Evolutionary conservation across 2,888 invertebrate species (phyloP).

Genomic region (Apamea anceps): DNA sequence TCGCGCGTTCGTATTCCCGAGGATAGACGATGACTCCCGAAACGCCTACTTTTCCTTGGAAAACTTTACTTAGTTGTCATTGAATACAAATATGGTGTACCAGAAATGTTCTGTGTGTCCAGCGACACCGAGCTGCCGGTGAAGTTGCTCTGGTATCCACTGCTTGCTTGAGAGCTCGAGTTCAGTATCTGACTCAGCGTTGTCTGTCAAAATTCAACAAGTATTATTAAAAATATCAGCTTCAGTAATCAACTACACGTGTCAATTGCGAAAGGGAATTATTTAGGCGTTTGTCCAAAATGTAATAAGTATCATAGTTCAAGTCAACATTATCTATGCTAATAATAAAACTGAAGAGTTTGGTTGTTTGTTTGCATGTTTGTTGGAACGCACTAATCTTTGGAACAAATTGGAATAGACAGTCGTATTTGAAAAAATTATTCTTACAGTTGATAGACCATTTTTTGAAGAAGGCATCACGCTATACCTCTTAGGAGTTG

Average conservation of each 20-base stretch:
- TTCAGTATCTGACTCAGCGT: slow-evolving; percentile 83
- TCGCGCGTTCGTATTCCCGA: not conserved
- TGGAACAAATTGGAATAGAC: too few species aligned
- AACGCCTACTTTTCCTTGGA: not conserved
- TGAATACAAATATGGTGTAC: slow-evolving; percentile 67
- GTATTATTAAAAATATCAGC: not conserved
- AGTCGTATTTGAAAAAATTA: too few species aligned
- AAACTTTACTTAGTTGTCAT: not conserved
- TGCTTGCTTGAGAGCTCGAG: slow-evolving; percentile 86
- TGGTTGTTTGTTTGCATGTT: too few species aligned
- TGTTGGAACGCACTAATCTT: too few species aligned
- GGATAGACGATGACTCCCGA: not conserved
- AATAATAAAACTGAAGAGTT: too few species aligned
- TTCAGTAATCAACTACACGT: not conserved
- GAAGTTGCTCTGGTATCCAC: slow-evolving; percentile 90
- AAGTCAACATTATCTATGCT: too few species aligned
- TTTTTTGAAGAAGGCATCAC: too few species aligned
- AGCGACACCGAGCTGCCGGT: slow-evolving; percentile 89
- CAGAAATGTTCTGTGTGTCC: slow-evolving; percentile 88
- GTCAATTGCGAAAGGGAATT: too few species aligned
- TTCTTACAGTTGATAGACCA: too few species aligned
- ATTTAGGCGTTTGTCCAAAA: too few species aligned
- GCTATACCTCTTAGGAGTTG: too few species aligned
- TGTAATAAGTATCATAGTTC: too few species aligned
- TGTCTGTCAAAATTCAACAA: slow-evolving; percentile 69